Evolutionary conservation across 2,888 invertebrate species (phyloP).

Genomic region (Pseudeuparius sepicola): DNA sequence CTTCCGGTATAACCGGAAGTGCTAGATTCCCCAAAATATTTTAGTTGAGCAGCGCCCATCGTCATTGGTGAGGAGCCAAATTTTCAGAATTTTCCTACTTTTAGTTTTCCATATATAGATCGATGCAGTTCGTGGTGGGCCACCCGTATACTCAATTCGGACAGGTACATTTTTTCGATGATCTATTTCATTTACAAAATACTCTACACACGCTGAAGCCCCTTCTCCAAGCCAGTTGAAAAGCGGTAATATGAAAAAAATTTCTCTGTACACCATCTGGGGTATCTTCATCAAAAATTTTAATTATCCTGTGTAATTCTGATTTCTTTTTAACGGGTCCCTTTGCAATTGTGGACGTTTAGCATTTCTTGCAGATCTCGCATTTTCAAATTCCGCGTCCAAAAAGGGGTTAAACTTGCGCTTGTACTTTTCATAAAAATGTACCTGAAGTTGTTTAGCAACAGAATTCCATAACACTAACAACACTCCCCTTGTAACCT

Average conservation of each 20-base stretch:
- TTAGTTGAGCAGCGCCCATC: too few relatives aligned
- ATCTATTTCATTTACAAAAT: slow-evolving; percentile 13
- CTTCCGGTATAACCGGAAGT: too few relatives aligned
- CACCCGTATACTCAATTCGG: slow-evolving; percentile 21
- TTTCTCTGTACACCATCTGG: too few relatives aligned
- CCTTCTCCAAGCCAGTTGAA: slow-evolving; percentile 19
- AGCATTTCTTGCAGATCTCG: slow-evolving; percentile 5
- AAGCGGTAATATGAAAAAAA: slow-evolving; percentile 17
- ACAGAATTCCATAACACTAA: too few relatives aligned
- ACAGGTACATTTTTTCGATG: slow-evolving; percentile 15
- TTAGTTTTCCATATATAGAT: too few relatives aligned
- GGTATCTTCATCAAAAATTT: too few relatives aligned
- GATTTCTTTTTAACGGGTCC: slow-evolving; percentile 16
- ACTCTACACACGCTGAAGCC: slow-evolving; percentile 7
- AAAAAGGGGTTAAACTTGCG: slow-evolving; percentile 7
- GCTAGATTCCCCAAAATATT: too few relatives aligned
- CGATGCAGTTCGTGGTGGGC: too few relatives aligned
- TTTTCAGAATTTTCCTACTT: too few relatives aligned
- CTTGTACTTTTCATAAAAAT: slow-evolving; percentile 12
- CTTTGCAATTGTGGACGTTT: slow-evolving; percentile 11
- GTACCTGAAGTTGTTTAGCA: slow-evolving; percentile 9
- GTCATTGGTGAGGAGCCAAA: too few relatives aligned
- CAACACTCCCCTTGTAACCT: slow-evolving; percentile 20
- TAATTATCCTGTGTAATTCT: too few relatives aligned
- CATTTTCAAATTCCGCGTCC: slow-evolving; percentile 1